Evolutionary conservation across 2,113 vertebrate species (phyloP).

Genomic region (Salminus brasiliensis): DNA sequence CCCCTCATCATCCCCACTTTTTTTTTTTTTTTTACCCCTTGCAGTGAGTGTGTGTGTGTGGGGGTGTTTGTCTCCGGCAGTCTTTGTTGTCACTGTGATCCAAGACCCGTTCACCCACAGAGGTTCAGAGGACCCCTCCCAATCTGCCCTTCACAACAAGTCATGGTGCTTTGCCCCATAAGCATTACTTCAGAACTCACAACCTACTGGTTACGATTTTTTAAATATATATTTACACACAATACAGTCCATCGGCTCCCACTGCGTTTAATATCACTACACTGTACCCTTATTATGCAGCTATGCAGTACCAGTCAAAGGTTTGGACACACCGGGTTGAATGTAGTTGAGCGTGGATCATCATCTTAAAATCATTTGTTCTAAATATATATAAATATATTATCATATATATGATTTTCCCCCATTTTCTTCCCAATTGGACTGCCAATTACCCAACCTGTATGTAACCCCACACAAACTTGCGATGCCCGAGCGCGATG

Average conservation of each 20-base stretch:
- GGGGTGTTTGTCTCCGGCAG: not conserved
- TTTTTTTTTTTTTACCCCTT: conserved; percentile 22
- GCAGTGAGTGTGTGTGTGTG: not conserved
- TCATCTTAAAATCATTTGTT: too few species aligned
- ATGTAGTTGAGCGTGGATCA: too few species aligned
- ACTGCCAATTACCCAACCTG: too few species aligned
- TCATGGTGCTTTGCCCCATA: conserved; percentile 5
- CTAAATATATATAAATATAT: too few species aligned
- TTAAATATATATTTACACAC: conserved; percentile 8
- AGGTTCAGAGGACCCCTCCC: not conserved
- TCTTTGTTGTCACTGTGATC: conserved; percentile 38
- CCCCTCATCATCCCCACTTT: conserved; percentile 19
- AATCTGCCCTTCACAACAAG: conserved; percentile 17
- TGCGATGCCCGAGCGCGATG: too few species aligned
- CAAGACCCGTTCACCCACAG: conserved; percentile 25
- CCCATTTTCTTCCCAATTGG: too few species aligned
- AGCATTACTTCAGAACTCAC: conserved; percentile 9
- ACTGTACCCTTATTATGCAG: not conserved
- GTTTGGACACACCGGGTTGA: too few species aligned
- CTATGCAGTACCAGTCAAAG: too few species aligned
- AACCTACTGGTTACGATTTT: not conserved
- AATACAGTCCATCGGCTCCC: not conserved
- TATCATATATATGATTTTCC: too few species aligned
- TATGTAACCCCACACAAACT: too few species aligned
- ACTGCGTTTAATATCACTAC: not conserved